Conservation (phyloP, 2,113 vertebrate species). For the Thryonomys swinderianus region DNA sequence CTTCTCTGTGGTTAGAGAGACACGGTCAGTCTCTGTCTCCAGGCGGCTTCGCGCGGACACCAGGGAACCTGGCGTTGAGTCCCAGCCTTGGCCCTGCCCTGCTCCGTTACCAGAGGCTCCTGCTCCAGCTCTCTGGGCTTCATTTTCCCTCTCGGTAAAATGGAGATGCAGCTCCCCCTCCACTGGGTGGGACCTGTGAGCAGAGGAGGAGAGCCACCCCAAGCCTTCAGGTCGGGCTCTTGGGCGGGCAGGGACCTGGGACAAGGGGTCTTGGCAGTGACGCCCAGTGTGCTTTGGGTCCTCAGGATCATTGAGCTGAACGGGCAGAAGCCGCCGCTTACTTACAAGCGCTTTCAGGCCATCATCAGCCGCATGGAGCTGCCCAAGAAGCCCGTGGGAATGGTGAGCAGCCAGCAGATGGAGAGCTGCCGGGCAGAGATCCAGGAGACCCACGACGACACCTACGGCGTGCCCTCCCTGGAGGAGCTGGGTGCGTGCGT, state of each 20-base stretch:
- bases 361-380: conserved; percentile 96
- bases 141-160: conserved; percentile 34
- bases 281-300: conserved; percentile 54
- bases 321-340: conserved; percentile 95
- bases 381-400: conserved; percentile 91
- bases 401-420: conserved; percentile 93
- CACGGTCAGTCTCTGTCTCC: conserved; percentile 50
- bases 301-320: conserved; percentile 96
- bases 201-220: neutral
- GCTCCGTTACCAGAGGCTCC: conserved; percentile 9
- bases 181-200: neutral
- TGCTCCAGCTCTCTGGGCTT: conserved; percentile 6
- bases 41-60: neutral
- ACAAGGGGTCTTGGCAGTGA: neutral
- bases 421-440: conserved; percentile 91
- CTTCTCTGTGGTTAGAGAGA: conserved; percentile 9
- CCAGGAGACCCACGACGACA: conserved; percentile 92
- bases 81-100: conserved; percentile 27
- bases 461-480: conserved; percentile 95
- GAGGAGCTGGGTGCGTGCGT: conserved; percentile 93
- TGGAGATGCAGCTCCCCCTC: conserved; percentile 12
- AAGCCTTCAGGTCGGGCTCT: neutral
- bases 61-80: conserved; percentile 33
- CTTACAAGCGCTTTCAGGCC: conserved; percentile 97
- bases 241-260: neutral